Base-by-base conservation (phyloP, 2,888 invertebrate species). In the Conops quadrifasciatus region DNA sequence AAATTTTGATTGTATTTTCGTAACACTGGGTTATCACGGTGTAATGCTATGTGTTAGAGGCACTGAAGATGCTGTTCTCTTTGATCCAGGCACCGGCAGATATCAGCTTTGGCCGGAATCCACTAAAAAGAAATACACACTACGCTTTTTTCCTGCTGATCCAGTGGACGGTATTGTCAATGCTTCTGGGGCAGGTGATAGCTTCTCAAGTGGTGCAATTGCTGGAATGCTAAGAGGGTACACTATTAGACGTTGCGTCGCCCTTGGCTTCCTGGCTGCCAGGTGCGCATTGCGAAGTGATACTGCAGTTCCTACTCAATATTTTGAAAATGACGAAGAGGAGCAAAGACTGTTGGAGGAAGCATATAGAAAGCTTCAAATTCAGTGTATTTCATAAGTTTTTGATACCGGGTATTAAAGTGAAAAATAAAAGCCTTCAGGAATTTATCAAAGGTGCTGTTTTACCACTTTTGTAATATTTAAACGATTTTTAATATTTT, bases 181-280 rank as follows among this genome's bases (percentile, higher is more conserved):
- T 86, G 93, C 93, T 0, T 93, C 93, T n/a, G 94, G 94, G 4
- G 93, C 94, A 24, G 94, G 94, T 1, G 94, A 94, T 80, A 93
- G 93, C 82, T 90, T 92, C 78, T 88, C 89, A 2, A 90, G 91
- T 80, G 93, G 93, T 1, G 90, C 92, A 78, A 90, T 93, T 70
- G 85, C 89, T 26, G 91, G 90, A 0, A 86, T 91, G 80, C 82
- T 93, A 28, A 83, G 82, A 45, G 88, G 89, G 0, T 83, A 87
- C 51, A 77, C 84, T 7, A 90, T 93, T 82, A 85, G 89, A 62
- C 83, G 87, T 71, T 90, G 91, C 80, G 87, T 92, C 15, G 85
- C 88, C 3, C 82, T 90, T 21, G 93, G 91, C 0, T 89, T 91
- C 74, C 83, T 88, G 71, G 88, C 91, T 24, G 93, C 93, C 0